Evolutionary conservation across 1,140 invertebrate genomes (phyloP), one percentile per base, ranked within the genome.

Genomic region (Lithobius niger): DNA sequence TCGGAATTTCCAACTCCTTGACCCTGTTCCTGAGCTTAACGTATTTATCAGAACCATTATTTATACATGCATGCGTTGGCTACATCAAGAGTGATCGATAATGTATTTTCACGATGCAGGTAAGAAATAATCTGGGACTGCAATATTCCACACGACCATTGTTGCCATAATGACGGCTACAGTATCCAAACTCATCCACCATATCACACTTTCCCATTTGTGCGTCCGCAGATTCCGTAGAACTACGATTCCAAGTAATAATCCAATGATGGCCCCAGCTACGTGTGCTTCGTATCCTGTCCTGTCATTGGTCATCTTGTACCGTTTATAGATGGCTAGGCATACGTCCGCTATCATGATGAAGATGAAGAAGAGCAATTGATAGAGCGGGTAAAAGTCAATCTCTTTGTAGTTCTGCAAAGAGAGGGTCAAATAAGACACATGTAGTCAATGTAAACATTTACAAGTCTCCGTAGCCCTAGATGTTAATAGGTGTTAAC

Each of bases 341-440:
- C 86, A 85, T 31, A 91, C 71, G 69, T 93, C 88, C 25, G 82
- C 78, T 0, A 69, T 74, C 1, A 80, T 80, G 54, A 94, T 76
- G 0, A 88, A 64, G 0, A 89, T 58, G 62, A 92, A 86, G 18
- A 87, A 77, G 19, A 88, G 63, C 6, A 92, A 69, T 60, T 93
- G 84, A 0, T 86, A 71, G 44, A 83, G 75, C 0, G 86, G 85
- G 66, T 84, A 89, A 64, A 90, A 89, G 64, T 90, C 84, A 89
- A 95, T 94, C 71, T 96, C 87, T 36, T 75, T 74, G 84, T 88
- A 96, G 69, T 96, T 95, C 84, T 86, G 66, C 27, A 76, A 75
- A 57, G 64, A n/a, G n/a, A n/a, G n/a, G n/a, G n/a, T n/a, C n/a
- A n/a, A n/a, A n/a, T 55, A 61, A 64, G 55, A 57, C 48, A 57